These are phyloP conservation scores for Pristionchus fissidentatus DNA, from an alignment of 2,888 invertebrate genomes.

Conservation along the genomic window DNA sequence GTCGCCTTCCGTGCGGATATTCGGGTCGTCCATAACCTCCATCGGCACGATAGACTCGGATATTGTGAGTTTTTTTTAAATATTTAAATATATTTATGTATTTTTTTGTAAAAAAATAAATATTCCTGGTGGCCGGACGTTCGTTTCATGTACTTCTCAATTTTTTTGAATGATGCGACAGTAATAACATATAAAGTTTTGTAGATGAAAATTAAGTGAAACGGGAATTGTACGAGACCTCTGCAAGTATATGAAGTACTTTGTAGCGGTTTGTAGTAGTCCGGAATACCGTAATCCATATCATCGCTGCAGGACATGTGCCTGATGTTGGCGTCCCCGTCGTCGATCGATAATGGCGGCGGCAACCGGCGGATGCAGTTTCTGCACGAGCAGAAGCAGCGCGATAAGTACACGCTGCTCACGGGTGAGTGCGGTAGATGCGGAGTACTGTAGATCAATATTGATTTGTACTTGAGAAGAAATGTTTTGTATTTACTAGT, in stretches of 20 bases:
- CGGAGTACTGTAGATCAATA: not conserved
- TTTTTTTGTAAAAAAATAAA: not conserved
- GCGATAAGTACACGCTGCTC: constrained; percentile 54
- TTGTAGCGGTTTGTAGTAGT: too few relatives aligned
- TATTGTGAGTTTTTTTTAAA: constrained; percentile 46
- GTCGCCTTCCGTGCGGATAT: constrained; percentile 45
- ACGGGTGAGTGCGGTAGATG: constrained; percentile 41
- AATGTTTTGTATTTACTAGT: too few relatives aligned
- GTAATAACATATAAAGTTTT: too few relatives aligned
- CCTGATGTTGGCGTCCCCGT: constrained; percentile 27
- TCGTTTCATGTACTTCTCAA: too few relatives aligned
- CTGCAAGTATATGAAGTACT: too few relatives aligned
- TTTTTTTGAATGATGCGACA: too few relatives aligned
- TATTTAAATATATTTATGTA: not conserved
- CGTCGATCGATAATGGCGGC: not conserved
- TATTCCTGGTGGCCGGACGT: not conserved
- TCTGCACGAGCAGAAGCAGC: constrained; percentile 13
- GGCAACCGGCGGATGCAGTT: not conserved
- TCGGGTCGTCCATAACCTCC: constrained; percentile 52
- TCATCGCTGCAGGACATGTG: constrained; percentile 50
- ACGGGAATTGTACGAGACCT: too few relatives aligned
- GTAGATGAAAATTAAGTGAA: too few relatives aligned
- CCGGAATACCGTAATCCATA: not conserved
- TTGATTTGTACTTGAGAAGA: too few relatives aligned
- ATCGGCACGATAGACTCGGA: constrained; percentile 54